Evolutionary conservation across 2,113 vertebrate genomes (phyloP).

Genomic region (Spea bombifrons): DNA sequence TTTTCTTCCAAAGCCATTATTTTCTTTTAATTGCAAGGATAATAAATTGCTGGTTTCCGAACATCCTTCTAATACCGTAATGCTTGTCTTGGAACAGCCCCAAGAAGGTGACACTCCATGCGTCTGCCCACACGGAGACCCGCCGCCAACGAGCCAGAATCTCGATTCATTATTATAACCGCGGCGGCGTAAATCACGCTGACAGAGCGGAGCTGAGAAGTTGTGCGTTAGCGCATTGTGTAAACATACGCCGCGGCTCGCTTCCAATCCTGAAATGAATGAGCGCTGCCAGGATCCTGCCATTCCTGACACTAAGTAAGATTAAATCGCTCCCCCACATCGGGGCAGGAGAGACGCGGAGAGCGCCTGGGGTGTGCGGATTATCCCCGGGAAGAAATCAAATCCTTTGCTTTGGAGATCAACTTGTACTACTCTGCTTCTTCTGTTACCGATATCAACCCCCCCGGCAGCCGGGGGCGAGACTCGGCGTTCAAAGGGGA

Average conservation of each 20-base stretch:
- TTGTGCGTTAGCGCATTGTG: not conserved
- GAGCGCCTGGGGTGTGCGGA: not conserved
- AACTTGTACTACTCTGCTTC: too few relatives aligned
- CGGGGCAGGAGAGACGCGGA: not conserved
- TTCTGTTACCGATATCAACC: too few relatives aligned
- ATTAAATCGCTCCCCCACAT: not conserved
- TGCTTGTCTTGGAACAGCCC: not conserved
- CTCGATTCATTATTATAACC: not conserved
- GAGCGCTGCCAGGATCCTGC: not conserved
- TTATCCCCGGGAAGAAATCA: too few relatives aligned
- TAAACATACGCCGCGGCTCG: not conserved
- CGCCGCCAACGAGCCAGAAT: not conserved
- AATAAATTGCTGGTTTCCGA: not conserved
- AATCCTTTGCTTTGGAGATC: too few relatives aligned
- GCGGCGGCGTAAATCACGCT: not conserved
- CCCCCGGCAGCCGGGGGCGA: too few relatives aligned
- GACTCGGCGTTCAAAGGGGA: too few relatives aligned
- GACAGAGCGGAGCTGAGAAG: not conserved
- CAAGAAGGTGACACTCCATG: not conserved
- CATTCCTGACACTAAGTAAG: not conserved
- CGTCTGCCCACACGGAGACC: not conserved
- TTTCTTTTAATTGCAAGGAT: not conserved
- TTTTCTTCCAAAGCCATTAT: not conserved
- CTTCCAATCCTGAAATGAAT: not conserved
- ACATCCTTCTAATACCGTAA: not conserved